Conservation (phyloP, 1,140 invertebrate genomes). For the Leptinotarsa defecta region DNA sequence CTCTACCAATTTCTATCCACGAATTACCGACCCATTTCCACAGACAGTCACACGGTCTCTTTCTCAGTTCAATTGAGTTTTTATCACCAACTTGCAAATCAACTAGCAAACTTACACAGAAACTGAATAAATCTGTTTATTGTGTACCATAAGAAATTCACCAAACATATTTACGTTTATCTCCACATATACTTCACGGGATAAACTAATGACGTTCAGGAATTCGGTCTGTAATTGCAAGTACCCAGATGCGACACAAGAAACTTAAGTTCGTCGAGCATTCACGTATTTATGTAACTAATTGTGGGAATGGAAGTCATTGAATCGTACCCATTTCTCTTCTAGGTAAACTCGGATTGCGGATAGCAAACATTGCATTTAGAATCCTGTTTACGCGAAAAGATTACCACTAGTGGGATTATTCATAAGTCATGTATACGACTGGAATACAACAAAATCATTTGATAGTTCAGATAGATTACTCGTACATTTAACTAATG, state of each 20-base stretch:
- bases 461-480: no score
- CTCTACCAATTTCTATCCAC: no score
- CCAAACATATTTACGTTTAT: not conserved
- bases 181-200: not conserved
- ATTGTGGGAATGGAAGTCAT: constrained; percentile 5
- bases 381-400: not conserved
- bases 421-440: not conserved
- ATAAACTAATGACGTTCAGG: not conserved
- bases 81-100: no score
- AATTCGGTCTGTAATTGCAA: not conserved
- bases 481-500: no score
- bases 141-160: not conserved
- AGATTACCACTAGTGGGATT: not conserved
- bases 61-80: no score
- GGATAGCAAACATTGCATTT: not conserved
- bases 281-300: constrained; percentile 3
- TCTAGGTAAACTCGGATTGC: not conserved
- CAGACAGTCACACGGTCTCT: no score
- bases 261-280: not conserved
- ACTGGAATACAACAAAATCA: not conserved
- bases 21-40: no score
- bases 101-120: no score
- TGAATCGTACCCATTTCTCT: not conserved
- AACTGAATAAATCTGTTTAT: not conserved
- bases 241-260: not conserved